Conservation (phyloP, 2,888 invertebrate species). For the Noctua pronuba region DNA sequence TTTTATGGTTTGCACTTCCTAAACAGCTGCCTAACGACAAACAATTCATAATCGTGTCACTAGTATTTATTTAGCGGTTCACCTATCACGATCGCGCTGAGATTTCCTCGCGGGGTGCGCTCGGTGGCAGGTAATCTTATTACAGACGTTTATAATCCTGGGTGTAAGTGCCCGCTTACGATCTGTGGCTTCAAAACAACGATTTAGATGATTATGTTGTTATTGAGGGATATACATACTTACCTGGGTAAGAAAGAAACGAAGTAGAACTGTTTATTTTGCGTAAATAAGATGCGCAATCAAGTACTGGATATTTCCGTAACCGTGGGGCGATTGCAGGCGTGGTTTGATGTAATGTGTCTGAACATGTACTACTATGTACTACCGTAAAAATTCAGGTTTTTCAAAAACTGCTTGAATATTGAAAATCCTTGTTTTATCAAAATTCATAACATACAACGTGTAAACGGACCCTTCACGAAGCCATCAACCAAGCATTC, state of each 20-base stretch:
- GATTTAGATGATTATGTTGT: constrained; percentile 11
- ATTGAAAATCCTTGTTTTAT: not conserved
- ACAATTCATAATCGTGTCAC: constrained; percentile 49
- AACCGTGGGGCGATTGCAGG: too few species aligned
- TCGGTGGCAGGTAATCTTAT: constrained; percentile 33
- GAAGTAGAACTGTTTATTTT: not conserved
- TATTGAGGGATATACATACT: not conserved
- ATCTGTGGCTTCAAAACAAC: constrained; percentile 21
- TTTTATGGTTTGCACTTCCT: not conserved
- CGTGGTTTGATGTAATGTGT: not conserved
- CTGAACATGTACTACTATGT: not conserved
- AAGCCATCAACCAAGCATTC: too few species aligned
- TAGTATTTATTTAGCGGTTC: constrained; percentile 47
- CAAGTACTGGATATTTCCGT: not conserved
- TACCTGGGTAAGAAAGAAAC: not conserved
- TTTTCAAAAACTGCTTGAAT: not conserved
- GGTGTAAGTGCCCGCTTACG: constrained; percentile 28
- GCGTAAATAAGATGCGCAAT: not conserved
- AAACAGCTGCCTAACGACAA: constrained; percentile 19
- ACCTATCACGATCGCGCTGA: constrained; percentile 54
- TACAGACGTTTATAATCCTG: constrained; percentile 20
- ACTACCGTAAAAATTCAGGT: not conserved
- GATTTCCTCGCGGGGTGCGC: constrained; percentile 27
- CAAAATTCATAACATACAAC: not conserved
- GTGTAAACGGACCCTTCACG: too few species aligned